A percentile compares a stretch with the other conserved stretches of the same genome.
phyloP scores from a whole-genome alignment of 2,888 invertebrate genomes.

The Willowsia nigromaculata region DNA sequence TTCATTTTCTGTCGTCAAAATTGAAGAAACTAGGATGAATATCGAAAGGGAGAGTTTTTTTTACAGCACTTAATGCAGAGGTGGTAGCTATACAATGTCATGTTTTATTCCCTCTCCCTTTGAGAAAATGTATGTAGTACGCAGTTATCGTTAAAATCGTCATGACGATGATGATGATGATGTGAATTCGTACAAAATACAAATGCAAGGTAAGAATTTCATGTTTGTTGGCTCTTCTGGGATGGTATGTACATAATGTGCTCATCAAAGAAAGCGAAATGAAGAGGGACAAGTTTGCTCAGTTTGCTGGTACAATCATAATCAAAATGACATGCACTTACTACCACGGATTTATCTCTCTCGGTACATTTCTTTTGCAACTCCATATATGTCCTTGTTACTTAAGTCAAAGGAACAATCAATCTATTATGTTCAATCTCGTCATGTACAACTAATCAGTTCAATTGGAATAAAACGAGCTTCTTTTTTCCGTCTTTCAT shows the following conservation, averaged over 20 bases:
- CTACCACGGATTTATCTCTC: conserved; percentile 66
- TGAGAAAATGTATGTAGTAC: neutral
- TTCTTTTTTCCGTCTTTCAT: neutral
- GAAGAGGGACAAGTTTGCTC: conserved; percentile 55
- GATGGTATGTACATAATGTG: neutral
- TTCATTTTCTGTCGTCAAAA: conserved; percentile 59
- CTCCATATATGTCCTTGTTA: conserved; percentile 74
- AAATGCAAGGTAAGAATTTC: neutral
- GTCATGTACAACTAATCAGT: conserved; percentile 73
- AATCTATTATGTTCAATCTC: conserved; percentile 64
- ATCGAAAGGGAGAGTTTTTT: conserved; percentile 61
- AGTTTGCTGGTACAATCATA: conserved; percentile 62
- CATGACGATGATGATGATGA: neutral
- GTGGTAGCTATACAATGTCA: neutral
- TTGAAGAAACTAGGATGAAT: conserved; percentile 17
- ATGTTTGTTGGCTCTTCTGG: neutral
- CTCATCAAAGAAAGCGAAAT: conserved; percentile 53
- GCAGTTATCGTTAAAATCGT: conserved; percentile 32
- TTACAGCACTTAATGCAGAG: neutral
- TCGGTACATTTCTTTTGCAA: conserved; percentile 74
- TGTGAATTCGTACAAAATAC: conserved; percentile 2
- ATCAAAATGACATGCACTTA: conserved; percentile 73
- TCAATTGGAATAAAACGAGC: conserved; percentile 69
- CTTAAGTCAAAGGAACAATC: conserved; percentile 68
- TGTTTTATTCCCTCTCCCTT: neutral